A percentile compares a stretch with the other conserved stretches of the same genome.
Evolutionary conservation across 2,797 vertebrate genomes (phyloP).

Genomic region (Coregonus ussuriensis): DNA sequence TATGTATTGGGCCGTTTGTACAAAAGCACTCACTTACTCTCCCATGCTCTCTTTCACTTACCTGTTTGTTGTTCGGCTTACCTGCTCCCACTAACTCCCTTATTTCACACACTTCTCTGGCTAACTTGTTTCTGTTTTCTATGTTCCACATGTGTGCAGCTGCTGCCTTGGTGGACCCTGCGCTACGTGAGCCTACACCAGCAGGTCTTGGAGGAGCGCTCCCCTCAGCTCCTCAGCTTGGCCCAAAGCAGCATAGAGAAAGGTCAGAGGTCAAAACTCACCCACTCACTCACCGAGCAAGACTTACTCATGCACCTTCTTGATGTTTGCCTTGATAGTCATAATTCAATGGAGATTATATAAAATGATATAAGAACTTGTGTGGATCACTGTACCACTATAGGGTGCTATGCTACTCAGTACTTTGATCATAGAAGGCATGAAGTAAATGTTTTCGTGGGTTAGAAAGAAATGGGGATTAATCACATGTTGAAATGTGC

Average conservation of each 20-base stretch:
- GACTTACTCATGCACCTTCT: not conserved
- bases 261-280: slow-evolving; percentile 68
- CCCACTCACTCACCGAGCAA: not conserved
- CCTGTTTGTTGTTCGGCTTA: not conserved
- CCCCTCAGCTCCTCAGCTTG: slow-evolving; percentile 80
- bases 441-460: not conserved
- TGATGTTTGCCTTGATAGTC: not conserved
- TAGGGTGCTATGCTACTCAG: not conserved
- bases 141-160: slow-evolving; percentile 64
- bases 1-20: not conserved
- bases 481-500: not conserved
- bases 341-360: too few relatives aligned
- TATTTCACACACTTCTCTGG: not conserved
- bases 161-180: slow-evolving; percentile 91
- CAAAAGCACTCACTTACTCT: not conserved
- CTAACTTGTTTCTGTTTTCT: slow-evolving; percentile 17
- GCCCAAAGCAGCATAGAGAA: slow-evolving; percentile 78
- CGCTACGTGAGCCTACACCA: slow-evolving; percentile 88
- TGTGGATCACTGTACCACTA: too few relatives aligned
- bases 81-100: not conserved
- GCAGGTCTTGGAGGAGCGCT: slow-evolving; percentile 89
- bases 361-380: too few relatives aligned
- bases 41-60: not conserved
- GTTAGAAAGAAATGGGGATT: not conserved
- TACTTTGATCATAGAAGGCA: not conserved